Percentiles rank a stretch among this genome's conserved stretches.
Evolutionary conservation across 2,113 vertebrate genomes (phyloP).

Genomic region (Bambusicola thoracicus): DNA sequence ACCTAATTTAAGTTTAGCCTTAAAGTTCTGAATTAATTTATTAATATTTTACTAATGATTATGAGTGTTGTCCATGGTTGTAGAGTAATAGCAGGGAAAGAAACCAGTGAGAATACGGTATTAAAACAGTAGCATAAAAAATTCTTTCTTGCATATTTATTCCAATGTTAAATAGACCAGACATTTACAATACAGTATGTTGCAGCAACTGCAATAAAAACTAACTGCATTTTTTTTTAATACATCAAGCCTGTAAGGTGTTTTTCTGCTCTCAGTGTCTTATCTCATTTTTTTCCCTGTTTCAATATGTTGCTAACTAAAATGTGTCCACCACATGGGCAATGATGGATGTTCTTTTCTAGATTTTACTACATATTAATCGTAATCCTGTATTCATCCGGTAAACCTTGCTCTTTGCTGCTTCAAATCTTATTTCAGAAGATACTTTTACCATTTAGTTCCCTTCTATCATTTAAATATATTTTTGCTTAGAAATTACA

Average conservation of each 20-base stretch:
- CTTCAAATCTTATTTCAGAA: slow-evolving; percentile 16
- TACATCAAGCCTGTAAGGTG: background rate
- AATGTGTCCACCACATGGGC: background rate
- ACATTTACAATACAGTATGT: background rate
- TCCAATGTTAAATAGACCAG: background rate
- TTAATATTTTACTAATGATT: slow-evolving; percentile 62
- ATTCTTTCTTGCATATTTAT: background rate
- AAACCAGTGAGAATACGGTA: slow-evolving; percentile 28
- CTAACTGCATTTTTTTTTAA: background rate
- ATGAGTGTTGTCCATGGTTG: slow-evolving; percentile 35
- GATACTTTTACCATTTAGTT: background rate
- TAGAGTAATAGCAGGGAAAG: slow-evolving; percentile 12
- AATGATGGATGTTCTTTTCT: background rate
- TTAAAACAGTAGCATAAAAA: background rate
- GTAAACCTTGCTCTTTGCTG: background rate
- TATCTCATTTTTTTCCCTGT: background rate
- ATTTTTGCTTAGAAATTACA: slow-evolving; percentile 4
- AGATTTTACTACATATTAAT: background rate
- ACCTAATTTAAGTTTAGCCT: slow-evolving; percentile 25
- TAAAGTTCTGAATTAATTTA: slow-evolving; percentile 23
- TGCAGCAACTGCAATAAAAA: background rate
- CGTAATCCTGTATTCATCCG: background rate
- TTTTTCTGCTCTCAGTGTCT: background rate
- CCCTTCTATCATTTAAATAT: background rate
- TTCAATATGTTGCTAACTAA: background rate